Evolutionary conservation across 2,888 invertebrate species (phyloP).

Genomic region (Melipona beecheii): DNA sequence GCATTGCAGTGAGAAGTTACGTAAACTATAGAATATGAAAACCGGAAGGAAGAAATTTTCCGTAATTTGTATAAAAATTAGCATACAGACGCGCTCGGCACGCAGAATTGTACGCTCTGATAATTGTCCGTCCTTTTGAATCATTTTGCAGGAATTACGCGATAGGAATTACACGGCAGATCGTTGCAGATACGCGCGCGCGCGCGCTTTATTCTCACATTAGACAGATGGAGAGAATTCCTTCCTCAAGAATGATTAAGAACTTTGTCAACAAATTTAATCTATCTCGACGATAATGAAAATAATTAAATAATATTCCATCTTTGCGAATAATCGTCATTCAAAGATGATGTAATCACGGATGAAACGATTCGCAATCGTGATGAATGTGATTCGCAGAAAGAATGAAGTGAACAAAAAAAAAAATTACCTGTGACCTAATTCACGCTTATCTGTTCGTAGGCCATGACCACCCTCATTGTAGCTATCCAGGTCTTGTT

Average conservation of each 20-base stretch:
- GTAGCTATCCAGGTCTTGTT: conserved; percentile 79
- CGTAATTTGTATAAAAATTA: conserved; percentile 7
- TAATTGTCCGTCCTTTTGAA: background rate
- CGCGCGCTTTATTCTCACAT: conserved; percentile 35
- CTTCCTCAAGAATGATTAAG: background rate
- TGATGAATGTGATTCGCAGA: background rate
- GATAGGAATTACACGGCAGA: conserved; percentile 27
- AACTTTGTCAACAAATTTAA: background rate
- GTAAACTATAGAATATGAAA: background rate
- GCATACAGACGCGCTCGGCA: background rate
- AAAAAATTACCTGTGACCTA: conserved; percentile 81
- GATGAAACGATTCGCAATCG: background rate
- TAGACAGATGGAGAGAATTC: background rate
- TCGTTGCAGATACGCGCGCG: conserved; percentile 51
- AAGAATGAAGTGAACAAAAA: background rate
- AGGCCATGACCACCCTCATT: conserved; percentile 74
- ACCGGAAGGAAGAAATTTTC: background rate
- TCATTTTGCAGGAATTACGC: conserved; percentile 9
- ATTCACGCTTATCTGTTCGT: conserved; percentile 80
- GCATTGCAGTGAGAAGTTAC: conserved; percentile 19
- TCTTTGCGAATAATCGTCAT: no score
- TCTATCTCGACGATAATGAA: background rate
- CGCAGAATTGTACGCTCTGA: background rate
- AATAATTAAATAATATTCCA: background rate
- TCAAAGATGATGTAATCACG: background rate